These are phyloP conservation scores for Scaptomyza reducta DNA, from an alignment of 2,888 invertebrate species.

Conservation along the genomic window DNA sequence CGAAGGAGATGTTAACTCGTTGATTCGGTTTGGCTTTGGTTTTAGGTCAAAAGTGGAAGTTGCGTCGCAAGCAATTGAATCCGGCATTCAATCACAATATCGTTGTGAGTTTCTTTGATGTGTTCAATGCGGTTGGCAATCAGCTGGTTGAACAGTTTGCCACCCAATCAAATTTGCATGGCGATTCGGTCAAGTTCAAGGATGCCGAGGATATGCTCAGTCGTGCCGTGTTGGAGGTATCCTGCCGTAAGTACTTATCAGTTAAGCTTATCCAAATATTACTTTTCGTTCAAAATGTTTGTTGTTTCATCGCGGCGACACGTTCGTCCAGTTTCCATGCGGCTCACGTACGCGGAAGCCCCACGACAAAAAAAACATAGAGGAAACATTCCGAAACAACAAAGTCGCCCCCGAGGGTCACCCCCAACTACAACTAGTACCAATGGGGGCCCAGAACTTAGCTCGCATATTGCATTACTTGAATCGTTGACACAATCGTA, in stretches of 20 bases:
- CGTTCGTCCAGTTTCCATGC: conserved; percentile 72
- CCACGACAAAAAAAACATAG: background rate
- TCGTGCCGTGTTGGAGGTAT: conserved; percentile 81
- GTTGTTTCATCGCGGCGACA: conserved; percentile 32
- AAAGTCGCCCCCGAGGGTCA: conserved; percentile 10
- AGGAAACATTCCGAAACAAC: conserved; percentile 12
- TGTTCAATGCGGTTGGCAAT: conserved; percentile 80
- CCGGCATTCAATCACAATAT: conserved; percentile 81
- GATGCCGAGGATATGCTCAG: conserved; percentile 81
- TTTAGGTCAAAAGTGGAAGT: conserved; percentile 81
- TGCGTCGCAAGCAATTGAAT: conserved; percentile 81
- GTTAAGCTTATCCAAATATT: too few relatives aligned
- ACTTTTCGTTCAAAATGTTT: too few relatives aligned
- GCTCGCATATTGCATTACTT: too few relatives aligned
- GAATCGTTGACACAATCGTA: too few relatives aligned
- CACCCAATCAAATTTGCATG: conserved; percentile 55
- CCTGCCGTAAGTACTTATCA: conserved; percentile 78
- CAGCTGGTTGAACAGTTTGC: conserved; percentile 73
- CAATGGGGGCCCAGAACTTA: too few relatives aligned
- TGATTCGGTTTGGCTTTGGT: background rate
- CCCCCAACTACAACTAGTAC: too few relatives aligned
- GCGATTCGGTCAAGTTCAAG: conserved; percentile 62
- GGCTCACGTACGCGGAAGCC: conserved; percentile 67
- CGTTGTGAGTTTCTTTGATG: conserved; percentile 78
- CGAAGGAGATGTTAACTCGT: background rate